phyloP scores from a whole-genome alignment of 2,888 invertebrate species.

The Stomorhina lunata region DNA sequence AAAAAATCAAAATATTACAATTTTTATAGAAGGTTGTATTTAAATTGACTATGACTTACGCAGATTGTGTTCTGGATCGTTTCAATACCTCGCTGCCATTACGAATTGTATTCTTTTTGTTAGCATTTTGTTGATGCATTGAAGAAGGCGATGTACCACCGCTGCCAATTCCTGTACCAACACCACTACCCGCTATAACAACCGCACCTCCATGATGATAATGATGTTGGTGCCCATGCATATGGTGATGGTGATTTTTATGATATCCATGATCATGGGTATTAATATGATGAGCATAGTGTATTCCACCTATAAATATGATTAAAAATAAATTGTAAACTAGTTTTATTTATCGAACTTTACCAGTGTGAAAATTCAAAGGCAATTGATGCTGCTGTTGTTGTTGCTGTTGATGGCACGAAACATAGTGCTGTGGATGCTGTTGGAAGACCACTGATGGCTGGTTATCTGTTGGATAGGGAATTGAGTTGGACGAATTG shows the following conservation, averaged over 20 bases:
- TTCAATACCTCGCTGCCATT: constrained; percentile 84
- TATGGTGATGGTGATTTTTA: constrained; percentile 68
- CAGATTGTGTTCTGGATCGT: constrained; percentile 84
- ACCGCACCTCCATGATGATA: constrained; percentile 78
- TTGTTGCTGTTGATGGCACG: constrained; percentile 78
- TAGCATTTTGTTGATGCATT: constrained; percentile 80
- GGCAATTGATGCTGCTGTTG: constrained; percentile 68
- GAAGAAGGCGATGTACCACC: constrained; percentile 69
- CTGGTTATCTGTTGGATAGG: constrained; percentile 69
- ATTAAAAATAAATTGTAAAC: not conserved
- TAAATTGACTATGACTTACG: constrained; percentile 81
- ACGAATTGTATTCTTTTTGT: constrained; percentile 84
- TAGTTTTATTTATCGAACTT: not conserved
- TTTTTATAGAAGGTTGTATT: not conserved
- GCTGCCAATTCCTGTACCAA: constrained; percentile 71
- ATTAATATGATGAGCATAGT: constrained; percentile 68
- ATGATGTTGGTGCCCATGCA: constrained; percentile 75
- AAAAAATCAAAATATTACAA: not conserved
- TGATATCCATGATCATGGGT: constrained; percentile 69
- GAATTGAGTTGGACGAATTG: constrained; percentile 71
- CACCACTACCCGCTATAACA: constrained; percentile 78
- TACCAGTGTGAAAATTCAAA: constrained; percentile 60
- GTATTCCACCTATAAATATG: constrained; percentile 65
- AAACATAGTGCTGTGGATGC: constrained; percentile 74
- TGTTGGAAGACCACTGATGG: constrained; percentile 65